Conservation (phyloP, 2,888 invertebrate species). For the Diloba caeruleocephala region DNA sequence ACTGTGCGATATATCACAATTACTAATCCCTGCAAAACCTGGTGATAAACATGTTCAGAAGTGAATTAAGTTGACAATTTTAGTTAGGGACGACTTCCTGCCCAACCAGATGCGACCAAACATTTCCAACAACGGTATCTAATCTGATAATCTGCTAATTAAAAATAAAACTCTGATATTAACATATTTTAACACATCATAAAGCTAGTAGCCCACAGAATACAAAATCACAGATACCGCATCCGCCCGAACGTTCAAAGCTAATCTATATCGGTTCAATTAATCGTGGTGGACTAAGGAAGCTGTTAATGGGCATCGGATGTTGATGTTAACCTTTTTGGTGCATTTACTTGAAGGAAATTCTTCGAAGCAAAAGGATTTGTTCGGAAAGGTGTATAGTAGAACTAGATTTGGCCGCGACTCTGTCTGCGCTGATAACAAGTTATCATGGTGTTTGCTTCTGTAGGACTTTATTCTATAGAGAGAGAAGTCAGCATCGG, state of each 20-base stretch:
- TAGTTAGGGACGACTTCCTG: neutral
- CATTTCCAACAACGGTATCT: slow-evolving; percentile 15
- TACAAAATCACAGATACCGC: slow-evolving; percentile 40
- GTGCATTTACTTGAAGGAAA: slow-evolving; percentile 41
- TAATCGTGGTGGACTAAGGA: slow-evolving; percentile 58
- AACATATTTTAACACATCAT: slow-evolving; percentile 45
- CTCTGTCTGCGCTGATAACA: too few relatives aligned
- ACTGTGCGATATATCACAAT: too few relatives aligned
- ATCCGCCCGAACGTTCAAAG: slow-evolving; percentile 41
- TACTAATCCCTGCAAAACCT: too few relatives aligned
- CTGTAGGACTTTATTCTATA: too few relatives aligned
- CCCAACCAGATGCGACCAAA: slow-evolving; percentile 35
- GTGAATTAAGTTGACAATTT: too few relatives aligned
- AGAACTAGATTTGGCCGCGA: too few relatives aligned
- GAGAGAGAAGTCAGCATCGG: too few relatives aligned
- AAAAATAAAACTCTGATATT: slow-evolving; percentile 26
- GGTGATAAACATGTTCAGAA: too few relatives aligned
- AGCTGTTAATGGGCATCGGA: slow-evolving; percentile 55
- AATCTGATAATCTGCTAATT: slow-evolving; percentile 24
- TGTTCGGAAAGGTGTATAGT: too few relatives aligned
- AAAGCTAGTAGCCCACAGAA: slow-evolving; percentile 28
- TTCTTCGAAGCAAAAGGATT: slow-evolving; percentile 20
- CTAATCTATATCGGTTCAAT: slow-evolving; percentile 61
- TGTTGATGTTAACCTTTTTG: slow-evolving; percentile 50
- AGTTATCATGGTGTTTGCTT: too few relatives aligned